Percentiles rank a stretch among this genome's conserved stretches.
Evolutionary conservation across 2,797 vertebrate genomes (phyloP).

Genomic region (Pelochelys cantorii): DNA sequence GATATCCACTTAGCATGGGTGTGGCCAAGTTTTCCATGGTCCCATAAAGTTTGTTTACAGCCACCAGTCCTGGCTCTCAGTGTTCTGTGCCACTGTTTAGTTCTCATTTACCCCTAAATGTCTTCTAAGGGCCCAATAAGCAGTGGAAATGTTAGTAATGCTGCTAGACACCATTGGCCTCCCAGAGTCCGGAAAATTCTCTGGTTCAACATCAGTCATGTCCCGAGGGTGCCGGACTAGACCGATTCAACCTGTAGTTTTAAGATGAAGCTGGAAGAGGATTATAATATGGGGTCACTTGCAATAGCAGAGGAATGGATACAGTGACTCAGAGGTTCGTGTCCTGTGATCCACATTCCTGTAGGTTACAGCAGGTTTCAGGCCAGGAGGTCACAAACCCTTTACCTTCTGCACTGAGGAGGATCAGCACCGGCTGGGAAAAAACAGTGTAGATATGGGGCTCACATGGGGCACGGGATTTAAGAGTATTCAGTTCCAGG

Average conservation of each 20-base stretch:
- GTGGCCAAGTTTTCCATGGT: no score
- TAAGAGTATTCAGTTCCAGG: rapidly evolving
- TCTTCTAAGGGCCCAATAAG: no score
- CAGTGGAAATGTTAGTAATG: no score
- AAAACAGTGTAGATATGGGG: background rate
- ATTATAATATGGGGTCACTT: background rate
- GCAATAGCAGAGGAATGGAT: background rate
- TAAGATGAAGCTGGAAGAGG: background rate
- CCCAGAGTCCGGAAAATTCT: no score
- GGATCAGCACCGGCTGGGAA: background rate
- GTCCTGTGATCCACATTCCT: background rate
- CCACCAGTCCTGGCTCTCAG: no score
- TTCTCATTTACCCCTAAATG: no score
- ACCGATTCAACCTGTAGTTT: background rate
- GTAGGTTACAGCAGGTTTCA: background rate
- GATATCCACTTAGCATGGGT: no score
- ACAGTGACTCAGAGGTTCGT: background rate
- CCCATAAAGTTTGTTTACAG: no score
- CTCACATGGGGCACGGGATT: background rate
- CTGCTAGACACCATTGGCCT: no score
- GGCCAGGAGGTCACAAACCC: rapidly evolving
- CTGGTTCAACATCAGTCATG: no score
- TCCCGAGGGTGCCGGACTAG: no score
- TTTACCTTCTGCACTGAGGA: background rate
- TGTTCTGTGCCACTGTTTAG: no score